phyloP scores from a whole-genome alignment of 2,888 invertebrate genomes.

The Mellilla xanthometata region DNA sequence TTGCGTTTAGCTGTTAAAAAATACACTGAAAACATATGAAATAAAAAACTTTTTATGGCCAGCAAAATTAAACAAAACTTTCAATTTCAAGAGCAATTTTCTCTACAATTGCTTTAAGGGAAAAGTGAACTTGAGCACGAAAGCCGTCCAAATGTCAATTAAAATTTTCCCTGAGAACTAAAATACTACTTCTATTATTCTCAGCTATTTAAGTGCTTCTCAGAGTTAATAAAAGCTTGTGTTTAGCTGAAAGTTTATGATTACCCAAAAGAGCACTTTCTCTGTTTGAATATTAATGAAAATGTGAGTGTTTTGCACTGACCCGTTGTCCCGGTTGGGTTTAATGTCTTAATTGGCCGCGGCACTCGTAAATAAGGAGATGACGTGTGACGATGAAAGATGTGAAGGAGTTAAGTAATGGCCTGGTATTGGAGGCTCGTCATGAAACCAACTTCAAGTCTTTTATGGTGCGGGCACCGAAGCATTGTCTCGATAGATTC shows the following conservation, averaged over 20 bases:
- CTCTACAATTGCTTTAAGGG: conserved; percentile 13
- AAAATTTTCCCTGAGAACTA: conserved; percentile 22
- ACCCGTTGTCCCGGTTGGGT: conserved; percentile 32
- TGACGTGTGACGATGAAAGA: conserved; percentile 3
- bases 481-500: too few relatives aligned
- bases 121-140: conserved; percentile 6
- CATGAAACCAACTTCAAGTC: too few relatives aligned
- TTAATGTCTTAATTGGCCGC: conserved; percentile 32
- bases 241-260: conserved; percentile 35
- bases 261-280: conserved; percentile 48
- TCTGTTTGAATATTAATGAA: conserved; percentile 40
- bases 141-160: conserved; percentile 9
- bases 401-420: not conserved
- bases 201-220: conserved; percentile 17
- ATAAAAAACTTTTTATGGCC: not conserved
- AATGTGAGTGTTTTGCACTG: conserved; percentile 30
- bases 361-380: conserved; percentile 2
- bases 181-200: conserved; percentile 22
- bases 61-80: conserved; percentile 6
- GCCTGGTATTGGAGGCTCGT: too few relatives aligned
- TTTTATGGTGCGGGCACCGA: too few relatives aligned
- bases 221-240: conserved; percentile 26
- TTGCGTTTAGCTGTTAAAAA: too few relatives aligned
- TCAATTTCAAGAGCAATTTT: conserved; percentile 17
- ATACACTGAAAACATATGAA: too few relatives aligned